These are phyloP conservation scores for Sebastes cheni DNA, from an alignment of 2,797 vertebrate species.

Conservation along the genomic window DNA sequence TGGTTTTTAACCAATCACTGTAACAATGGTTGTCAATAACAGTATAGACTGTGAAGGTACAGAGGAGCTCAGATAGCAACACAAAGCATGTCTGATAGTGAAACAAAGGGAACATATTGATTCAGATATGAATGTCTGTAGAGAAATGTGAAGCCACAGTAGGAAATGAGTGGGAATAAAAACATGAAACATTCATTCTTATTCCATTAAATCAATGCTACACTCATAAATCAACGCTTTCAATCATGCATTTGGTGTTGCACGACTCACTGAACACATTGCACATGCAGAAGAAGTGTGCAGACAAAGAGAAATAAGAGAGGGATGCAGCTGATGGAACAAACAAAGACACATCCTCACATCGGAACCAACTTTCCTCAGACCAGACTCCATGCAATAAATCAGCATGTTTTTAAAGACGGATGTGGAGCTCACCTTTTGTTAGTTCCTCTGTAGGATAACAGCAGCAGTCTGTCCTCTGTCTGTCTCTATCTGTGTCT, in stretches of 20 bases:
- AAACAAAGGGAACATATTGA: neutral
- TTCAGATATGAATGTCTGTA: neutral
- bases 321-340: constrained; percentile 25
- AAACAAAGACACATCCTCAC: neutral
- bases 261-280: neutral
- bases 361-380: constrained; percentile 35
- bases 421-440: constrained; percentile 35
- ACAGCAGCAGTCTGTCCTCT: neutral
- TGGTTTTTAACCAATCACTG: neutral
- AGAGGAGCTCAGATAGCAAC: neutral
- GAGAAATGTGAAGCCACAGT: neutral
- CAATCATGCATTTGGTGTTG: neutral
- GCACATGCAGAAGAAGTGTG: constrained; percentile 29
- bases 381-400: neutral
- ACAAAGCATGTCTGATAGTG: constrained; percentile 11
- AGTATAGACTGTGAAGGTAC: neutral
- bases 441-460: neutral
- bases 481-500: neutral
- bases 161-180: neutral
- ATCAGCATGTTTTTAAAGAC: neutral
- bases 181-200: neutral
- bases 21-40: neutral
- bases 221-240: neutral
- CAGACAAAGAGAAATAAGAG: constrained; percentile 33
- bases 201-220: neutral